Conservation (phyloP, 1,140 invertebrate species). For the Diploscapter pachys region DNA sequence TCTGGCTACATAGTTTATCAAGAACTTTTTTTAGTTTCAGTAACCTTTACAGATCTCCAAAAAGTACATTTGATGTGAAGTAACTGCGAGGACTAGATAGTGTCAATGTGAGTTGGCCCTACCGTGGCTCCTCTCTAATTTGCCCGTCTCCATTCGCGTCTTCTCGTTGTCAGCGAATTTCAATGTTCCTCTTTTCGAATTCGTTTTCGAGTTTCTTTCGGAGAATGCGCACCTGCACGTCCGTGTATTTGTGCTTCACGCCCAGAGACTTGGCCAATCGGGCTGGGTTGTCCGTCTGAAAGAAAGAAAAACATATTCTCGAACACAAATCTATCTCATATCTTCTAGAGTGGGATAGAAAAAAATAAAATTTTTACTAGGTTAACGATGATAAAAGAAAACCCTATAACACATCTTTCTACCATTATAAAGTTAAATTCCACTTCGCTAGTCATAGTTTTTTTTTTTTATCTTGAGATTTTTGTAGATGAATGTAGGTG, state of each 20-base stretch:
- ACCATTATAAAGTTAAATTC: neutral
- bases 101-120: neutral
- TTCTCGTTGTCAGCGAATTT: neutral
- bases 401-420: neutral
- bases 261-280: conserved; percentile 22
- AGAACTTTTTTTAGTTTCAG: neutral
- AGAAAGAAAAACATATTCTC: neutral
- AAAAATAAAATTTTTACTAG: neutral
- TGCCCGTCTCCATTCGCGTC: neutral
- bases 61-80: neutral
- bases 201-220: conserved; percentile 34
- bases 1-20: too few relatives aligned
- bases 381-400: neutral
- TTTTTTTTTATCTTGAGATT: neutral
- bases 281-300: conserved; percentile 37
- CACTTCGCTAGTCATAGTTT: neutral
- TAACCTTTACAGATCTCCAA: neutral
- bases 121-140: neutral
- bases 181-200: conserved; percentile 3
- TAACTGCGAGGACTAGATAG: neutral
- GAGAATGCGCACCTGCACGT: conserved; percentile 33
- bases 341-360: neutral
- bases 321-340: neutral
- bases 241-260: conserved; percentile 17
- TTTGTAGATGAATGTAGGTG: neutral